Evolutionary conservation across 2,797 vertebrate genomes (phyloP).

Genomic region (Pitangus sulphuratus): DNA sequence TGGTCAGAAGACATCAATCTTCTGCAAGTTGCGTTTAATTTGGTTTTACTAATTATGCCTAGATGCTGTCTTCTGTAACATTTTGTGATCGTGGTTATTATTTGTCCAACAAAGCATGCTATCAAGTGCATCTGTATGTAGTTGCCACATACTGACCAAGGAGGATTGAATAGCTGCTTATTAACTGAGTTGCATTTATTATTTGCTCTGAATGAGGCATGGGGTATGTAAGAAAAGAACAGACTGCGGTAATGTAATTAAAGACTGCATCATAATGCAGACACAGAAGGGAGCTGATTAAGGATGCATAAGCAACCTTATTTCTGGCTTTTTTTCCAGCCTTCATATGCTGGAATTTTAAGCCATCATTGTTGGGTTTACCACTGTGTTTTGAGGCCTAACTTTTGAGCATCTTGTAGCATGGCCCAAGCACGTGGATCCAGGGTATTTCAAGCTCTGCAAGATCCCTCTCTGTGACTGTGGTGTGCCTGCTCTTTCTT

Average conservation of each 20-base stretch:
- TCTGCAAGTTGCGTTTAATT: not conserved
- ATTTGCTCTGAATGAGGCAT: slow-evolving; percentile 10
- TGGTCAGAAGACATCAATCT: not conserved
- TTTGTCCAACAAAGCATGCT: not conserved
- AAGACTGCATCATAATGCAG: not conserved
- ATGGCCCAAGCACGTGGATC: not conserved
- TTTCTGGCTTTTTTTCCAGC: not conserved
- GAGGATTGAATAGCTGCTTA: slow-evolving; percentile 11
- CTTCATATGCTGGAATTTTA: not conserved
- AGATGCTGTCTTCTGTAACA: not conserved
- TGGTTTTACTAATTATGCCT: not conserved
- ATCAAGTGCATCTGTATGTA: not conserved
- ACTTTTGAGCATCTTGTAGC: not conserved
- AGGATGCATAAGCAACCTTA: not conserved
- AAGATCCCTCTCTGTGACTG: not conserved
- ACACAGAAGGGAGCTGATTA: slow-evolving; percentile 14
- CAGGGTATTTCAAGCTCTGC: not conserved
- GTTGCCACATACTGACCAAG: slow-evolving; percentile 12
- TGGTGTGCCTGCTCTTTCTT: not conserved
- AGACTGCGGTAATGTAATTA: slow-evolving; percentile 41
- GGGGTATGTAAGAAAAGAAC: not conserved
- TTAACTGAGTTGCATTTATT: slow-evolving; percentile 8
- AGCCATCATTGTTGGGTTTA: not conserved
- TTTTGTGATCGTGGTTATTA: not conserved
- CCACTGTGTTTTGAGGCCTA: not conserved